Base-by-base conservation (phyloP, 2,113 vertebrate genomes). In the Corythornis vintsioides region DNA sequence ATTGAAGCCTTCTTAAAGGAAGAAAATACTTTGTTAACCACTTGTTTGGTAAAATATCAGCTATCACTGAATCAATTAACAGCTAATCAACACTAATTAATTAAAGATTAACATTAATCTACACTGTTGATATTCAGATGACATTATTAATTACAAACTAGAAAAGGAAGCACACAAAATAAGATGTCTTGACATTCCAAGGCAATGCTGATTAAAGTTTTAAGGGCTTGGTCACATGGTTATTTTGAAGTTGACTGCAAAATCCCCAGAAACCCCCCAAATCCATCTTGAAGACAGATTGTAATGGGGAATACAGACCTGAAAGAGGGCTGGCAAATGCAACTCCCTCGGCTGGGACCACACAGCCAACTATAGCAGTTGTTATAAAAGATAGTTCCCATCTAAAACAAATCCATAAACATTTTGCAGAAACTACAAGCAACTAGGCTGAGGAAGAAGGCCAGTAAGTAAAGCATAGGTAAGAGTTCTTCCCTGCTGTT, bases 251-350 rank as follows among this genome's bases (percentile, higher is more conserved):
- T 3, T 63, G 56, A 59, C 24, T 25, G 11, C 6, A 11, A 57
- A 79, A 61, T 15, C 0, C 1, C 5, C 83, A 74, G 7, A 45
- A 91, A 14, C 2, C 13, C 13, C 40, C 52, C 38, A 57, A 10
- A 47, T 5, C 18, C 21, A 18, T 56, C 57, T 12, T 45, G 25
- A 48, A 85, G 48, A 38, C 3, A 0, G 0, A 61, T 0, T 64
- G 25, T 9, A 45, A 24, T 0, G 6, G 21, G 21, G 24, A 70
- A 55, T 12, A 73, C 4, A 69, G 40, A 75, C 9, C n/a, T 55
- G 67, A 38, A 43, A 43, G 40, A 24, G 8, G 25, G n/a, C 64
- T 25, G 35, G 13, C 15, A 69, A 47, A 42, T 0, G 14, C 47
- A 80, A 12, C 57, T 60, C 53, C 53, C 43, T 72, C 61, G 40